These are phyloP conservation scores for Chionodraco myersi DNA, from an alignment of 2,113 vertebrate species.

Conservation along the genomic window DNA sequence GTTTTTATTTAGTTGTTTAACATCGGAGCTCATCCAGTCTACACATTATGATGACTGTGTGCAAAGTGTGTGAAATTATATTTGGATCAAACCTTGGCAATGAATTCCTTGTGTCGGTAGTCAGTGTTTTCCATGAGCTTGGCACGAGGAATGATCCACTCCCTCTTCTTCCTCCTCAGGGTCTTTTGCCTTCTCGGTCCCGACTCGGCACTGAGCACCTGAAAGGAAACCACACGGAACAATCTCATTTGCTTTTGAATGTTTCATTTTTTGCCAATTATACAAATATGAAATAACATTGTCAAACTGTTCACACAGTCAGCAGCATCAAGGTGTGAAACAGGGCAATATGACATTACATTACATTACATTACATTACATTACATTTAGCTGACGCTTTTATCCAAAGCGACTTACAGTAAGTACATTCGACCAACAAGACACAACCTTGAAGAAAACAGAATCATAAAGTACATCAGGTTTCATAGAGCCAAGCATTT, in stretches of 20 bases:
- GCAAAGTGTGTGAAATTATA: background rate
- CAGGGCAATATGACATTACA: too few species aligned
- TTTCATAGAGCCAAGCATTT: too few species aligned
- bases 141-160: conserved; percentile 79
- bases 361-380: too few species aligned
- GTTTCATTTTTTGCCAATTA: too few species aligned
- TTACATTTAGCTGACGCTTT: too few species aligned
- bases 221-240: background rate
- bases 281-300: too few species aligned
- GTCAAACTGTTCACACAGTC: too few species aligned
- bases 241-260: background rate
- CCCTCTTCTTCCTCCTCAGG: conserved; percentile 72
- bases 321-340: too few species aligned
- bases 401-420: too few species aligned
- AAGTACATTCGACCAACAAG: too few species aligned
- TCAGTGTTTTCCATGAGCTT: conserved; percentile 74
- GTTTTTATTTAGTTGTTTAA: background rate
- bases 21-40: background rate
- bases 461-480: too few species aligned
- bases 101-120: conserved; percentile 56
- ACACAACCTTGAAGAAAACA: too few species aligned
- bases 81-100: conserved; percentile 76
- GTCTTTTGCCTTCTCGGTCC: background rate
- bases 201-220: conserved; percentile 50
- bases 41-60: background rate